A percentile compares a stretch with the other conserved stretches of the same genome.
Conservation (phyloP, 2,888 invertebrate species). For the Gari tellinella region DNA sequence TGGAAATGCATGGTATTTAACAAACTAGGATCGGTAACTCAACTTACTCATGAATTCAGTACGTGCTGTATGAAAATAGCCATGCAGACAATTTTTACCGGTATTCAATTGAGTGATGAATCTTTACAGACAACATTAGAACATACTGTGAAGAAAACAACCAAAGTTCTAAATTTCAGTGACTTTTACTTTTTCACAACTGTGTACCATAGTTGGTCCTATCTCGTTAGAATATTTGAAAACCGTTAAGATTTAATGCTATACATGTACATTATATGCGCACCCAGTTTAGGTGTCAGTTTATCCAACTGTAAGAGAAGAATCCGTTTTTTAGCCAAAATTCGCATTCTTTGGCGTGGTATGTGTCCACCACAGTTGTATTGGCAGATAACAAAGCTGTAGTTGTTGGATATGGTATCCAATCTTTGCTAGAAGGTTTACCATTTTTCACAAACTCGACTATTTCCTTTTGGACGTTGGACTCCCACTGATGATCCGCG, state of each 20-base stretch:
- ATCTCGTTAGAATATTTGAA: too few relatives aligned
- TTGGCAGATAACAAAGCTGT: constrained; percentile 30
- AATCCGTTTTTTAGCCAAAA: constrained; percentile 53
- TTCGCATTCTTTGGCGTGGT: constrained; percentile 35
- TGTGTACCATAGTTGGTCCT: too few relatives aligned
- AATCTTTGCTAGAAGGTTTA: constrained; percentile 15
- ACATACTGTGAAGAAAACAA: too few relatives aligned
- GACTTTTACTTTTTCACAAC: too few relatives aligned
- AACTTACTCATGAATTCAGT: too few relatives aligned
- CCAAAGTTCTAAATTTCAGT: too few relatives aligned
- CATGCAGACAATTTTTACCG: too few relatives aligned
- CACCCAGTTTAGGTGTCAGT: constrained; percentile 9
- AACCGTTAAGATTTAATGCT: constrained; percentile 11
- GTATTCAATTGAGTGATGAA: too few relatives aligned
- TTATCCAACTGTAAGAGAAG: constrained; percentile 54
- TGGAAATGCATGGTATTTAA: too few relatives aligned
- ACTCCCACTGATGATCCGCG: constrained; percentile 20
- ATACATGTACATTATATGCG: constrained; percentile 46
- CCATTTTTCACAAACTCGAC: constrained; percentile 36
- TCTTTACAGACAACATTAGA: too few relatives aligned
- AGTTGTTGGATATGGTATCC: constrained; percentile 33
- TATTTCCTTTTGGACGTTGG: constrained; percentile 23
- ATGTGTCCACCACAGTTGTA: constrained; percentile 10
- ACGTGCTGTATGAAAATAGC: too few relatives aligned
- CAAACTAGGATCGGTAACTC: too few relatives aligned